phyloP scores from a whole-genome alignment of 2,113 vertebrate species.

The Coregonus clupeaformis region DNA sequence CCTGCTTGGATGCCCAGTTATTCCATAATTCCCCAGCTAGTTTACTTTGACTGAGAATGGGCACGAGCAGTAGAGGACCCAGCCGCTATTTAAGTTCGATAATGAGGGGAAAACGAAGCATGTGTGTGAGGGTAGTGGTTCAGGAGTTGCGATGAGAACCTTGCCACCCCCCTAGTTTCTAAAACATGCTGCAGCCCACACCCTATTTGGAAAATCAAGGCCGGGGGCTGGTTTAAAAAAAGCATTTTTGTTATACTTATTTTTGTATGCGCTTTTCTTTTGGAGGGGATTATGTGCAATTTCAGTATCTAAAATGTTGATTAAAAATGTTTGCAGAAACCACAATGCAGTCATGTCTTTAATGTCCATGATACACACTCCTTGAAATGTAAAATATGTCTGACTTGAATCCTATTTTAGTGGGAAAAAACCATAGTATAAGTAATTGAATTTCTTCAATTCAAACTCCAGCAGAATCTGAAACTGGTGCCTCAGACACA shows the following conservation, averaged over 20 bases:
- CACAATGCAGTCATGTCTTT: constrained; percentile 3
- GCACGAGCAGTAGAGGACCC: constrained; percentile 57
- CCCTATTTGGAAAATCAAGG: constrained; percentile 45
- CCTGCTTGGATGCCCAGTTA: constrained; percentile 62
- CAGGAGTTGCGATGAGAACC: constrained; percentile 38
- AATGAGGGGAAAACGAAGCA: constrained; percentile 64
- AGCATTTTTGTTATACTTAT: constrained; percentile 44
- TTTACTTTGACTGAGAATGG: constrained; percentile 63
- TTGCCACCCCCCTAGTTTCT: constrained; percentile 42
- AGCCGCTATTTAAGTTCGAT: constrained; percentile 73
- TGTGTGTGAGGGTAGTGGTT: constrained; percentile 54
- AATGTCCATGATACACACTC: neutral
- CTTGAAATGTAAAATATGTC: no score
- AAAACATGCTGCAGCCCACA: constrained; percentile 21
- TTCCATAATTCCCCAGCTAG: constrained; percentile 40
- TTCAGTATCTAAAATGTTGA: constrained; percentile 50
- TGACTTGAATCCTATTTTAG: neutral
- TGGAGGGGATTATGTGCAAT: constrained; percentile 75
- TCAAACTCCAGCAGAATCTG: no score
- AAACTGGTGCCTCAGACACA: no score
- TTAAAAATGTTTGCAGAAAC: constrained; percentile 70
- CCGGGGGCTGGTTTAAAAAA: constrained; percentile 42
- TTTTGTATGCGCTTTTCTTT: constrained; percentile 53
- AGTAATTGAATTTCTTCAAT: no score
- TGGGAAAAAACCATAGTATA: no score